phyloP scores from a whole-genome alignment of 2,888 invertebrate species.

The Drosophila melanosoma region DNA sequence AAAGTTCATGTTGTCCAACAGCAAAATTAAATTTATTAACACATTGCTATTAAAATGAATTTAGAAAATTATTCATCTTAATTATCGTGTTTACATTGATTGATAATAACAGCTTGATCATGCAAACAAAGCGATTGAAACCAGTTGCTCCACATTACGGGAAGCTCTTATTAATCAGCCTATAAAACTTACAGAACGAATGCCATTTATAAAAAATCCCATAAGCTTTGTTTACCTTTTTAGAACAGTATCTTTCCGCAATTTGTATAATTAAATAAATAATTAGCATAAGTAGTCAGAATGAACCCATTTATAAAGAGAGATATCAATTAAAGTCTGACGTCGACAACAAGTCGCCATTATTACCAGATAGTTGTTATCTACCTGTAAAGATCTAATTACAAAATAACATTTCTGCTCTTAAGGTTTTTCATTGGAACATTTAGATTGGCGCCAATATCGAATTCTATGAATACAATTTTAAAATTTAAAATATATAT shows the following conservation, averaged over 20 bases:
- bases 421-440: neutral
- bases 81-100: neutral
- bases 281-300: constrained; percentile 21
- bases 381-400: neutral
- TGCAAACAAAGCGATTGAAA: neutral
- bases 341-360: neutral
- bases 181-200: neutral
- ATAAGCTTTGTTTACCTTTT: constrained; percentile 21
- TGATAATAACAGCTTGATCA: neutral
- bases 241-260: constrained; percentile 10
- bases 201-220: constrained; percentile 1
- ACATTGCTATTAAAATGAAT: neutral
- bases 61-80: neutral
- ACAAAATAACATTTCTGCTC: neutral
- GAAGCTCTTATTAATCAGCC: neutral
- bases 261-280: constrained; percentile 1
- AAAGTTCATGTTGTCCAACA: neutral
- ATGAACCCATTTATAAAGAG: neutral
- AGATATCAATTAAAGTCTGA: constrained; percentile 1
- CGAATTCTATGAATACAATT: neutral
- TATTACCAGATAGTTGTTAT: neutral
- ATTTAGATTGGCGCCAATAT: neutral
- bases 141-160: neutral
- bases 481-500: neutral
- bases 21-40: neutral